Conservation (phyloP, 2,113 vertebrate genomes). For the Eurypyga helias region DNA sequence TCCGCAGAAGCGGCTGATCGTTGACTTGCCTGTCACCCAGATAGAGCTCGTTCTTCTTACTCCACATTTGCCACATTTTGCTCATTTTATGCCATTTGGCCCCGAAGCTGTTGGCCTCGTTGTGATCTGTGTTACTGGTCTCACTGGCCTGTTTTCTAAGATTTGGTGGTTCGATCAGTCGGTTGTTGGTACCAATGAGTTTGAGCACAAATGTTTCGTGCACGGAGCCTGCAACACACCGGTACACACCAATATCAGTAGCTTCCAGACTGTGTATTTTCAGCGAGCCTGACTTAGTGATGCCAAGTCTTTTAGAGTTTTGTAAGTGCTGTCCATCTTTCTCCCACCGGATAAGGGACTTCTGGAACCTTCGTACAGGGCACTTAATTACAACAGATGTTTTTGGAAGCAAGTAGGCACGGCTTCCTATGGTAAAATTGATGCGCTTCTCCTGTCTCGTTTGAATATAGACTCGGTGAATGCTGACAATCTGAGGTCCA, state of each 20-base stretch:
- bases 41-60: conserved; percentile 77
- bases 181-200: conserved; percentile 84
- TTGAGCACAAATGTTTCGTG: conserved; percentile 83
- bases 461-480: conserved; percentile 88
- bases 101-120: conserved; percentile 71
- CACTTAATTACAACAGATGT: conserved; percentile 90
- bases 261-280: conserved; percentile 84
- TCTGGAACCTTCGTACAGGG: conserved; percentile 85
- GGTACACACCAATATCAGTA: conserved; percentile 82
- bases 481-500: conserved; percentile 78
- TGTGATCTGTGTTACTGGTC: not conserved
- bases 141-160: not conserved
- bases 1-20: conserved; percentile 58
- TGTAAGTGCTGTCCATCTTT: conserved; percentile 81
- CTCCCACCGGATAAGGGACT: conserved; percentile 86
- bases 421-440: conserved; percentile 86
- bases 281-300: conserved; percentile 87
- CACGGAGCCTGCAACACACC: conserved; percentile 81
- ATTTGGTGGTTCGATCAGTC: conserved; percentile 75
- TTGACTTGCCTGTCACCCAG: conserved; percentile 59
- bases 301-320: conserved; percentile 78
- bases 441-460: conserved; percentile 85
- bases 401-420: conserved; percentile 90
- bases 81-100: conserved; percentile 79
- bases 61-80: conserved; percentile 80